These are phyloP conservation scores for Acleris laterana DNA, from an alignment of 2,888 invertebrate species.

Conservation along the genomic window DNA sequence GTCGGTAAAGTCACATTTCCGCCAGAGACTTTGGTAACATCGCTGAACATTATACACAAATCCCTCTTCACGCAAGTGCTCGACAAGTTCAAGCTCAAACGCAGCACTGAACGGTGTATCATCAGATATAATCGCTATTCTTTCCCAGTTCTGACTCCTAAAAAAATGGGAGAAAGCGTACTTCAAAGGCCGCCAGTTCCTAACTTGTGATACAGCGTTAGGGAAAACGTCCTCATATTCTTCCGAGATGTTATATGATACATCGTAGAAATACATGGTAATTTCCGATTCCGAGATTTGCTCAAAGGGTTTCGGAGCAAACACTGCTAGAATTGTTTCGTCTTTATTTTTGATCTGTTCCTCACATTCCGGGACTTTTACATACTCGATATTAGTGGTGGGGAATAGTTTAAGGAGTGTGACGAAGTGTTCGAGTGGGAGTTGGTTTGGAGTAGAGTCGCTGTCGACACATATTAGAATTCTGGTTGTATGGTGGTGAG, in stretches of 20 bases:
- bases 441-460: neutral
- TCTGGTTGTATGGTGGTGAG: neutral
- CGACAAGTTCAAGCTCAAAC: constrained; percentile 18
- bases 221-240: neutral
- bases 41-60: constrained; percentile 16
- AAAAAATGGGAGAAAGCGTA: constrained; percentile 18
- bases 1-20: constrained; percentile 38
- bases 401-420: constrained; percentile 5
- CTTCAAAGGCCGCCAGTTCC: constrained; percentile 18
- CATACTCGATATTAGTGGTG: constrained; percentile 16
- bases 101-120: constrained; percentile 20
- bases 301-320: constrained; percentile 14
- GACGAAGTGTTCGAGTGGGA: neutral
- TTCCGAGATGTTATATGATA: neutral
- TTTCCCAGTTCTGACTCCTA: constrained; percentile 12
- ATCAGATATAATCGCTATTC: constrained; percentile 24
- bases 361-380: neutral
- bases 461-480: constrained; percentile 12
- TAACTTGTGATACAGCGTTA: constrained; percentile 7
- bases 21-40: neutral
- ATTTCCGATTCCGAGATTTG: neutral
- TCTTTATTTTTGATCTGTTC: neutral
- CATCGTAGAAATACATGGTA: constrained; percentile 19
- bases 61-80: constrained; percentile 4
- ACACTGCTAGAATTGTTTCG: constrained; percentile 9